phyloP scores from a whole-genome alignment of 2,113 vertebrate genomes.

The Epinephelus lanceolatus region DNA sequence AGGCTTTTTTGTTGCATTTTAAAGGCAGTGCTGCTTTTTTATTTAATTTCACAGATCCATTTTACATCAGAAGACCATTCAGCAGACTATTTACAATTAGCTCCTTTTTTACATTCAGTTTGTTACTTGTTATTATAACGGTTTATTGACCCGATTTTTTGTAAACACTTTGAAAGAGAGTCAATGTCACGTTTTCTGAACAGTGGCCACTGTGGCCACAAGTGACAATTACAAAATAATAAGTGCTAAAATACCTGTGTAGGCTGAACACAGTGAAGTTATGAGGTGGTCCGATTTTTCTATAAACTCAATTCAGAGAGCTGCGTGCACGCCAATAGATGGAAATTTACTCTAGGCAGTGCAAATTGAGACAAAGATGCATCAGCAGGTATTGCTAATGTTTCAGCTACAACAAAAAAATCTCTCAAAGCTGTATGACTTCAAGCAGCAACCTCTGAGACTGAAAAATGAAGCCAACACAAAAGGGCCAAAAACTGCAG shows the following conservation, averaged over 20 bases:
- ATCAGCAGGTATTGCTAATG: neutral
- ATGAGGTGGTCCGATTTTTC: neutral
- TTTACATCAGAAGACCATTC: slow-evolving; percentile 8
- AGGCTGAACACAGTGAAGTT: neutral
- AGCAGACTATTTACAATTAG: slow-evolving; percentile 7
- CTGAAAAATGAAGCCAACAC: too few species aligned
- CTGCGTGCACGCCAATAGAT: neutral
- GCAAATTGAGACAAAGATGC: neutral
- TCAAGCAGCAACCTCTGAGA: neutral
- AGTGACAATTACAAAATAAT: slow-evolving; percentile 10
- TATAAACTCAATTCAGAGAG: neutral
- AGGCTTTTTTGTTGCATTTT: slow-evolving; percentile 13
- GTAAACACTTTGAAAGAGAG: slow-evolving; percentile 17
- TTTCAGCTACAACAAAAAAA: neutral
- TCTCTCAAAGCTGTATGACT: neutral
- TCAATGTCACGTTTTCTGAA: neutral
- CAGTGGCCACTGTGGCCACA: slow-evolving; percentile 5
- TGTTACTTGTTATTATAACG: slow-evolving; percentile 1
- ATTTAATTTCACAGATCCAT: slow-evolving; percentile 6
- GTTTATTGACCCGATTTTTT: slow-evolving; percentile 26
- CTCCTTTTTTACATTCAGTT: slow-evolving; percentile 10
- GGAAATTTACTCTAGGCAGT: neutral
- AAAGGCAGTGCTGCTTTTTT: slow-evolving; percentile 1
- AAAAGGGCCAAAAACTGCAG: too few species aligned
- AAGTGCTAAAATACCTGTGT: neutral